Base-by-base conservation (phyloP, 2,113 vertebrate species). In the Callocephalon fimbriatum region DNA sequence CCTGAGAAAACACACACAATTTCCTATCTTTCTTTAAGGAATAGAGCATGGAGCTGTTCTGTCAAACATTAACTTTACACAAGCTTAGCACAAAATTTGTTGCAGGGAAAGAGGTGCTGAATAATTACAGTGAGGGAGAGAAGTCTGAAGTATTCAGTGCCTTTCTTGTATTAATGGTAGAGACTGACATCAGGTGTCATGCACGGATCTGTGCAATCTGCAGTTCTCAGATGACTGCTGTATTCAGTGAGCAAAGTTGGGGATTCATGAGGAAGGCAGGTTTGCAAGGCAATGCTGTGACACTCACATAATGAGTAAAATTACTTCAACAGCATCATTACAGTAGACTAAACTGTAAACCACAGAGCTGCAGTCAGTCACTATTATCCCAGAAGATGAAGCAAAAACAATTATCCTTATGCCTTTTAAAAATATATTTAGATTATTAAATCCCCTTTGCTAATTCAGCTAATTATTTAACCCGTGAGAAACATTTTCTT, bases 381-480 rank as follows among this genome's bases (percentile, higher is more conserved):
- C 58, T 61, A 25, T 42, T 68, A 88, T 20, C 25, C 56, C 50
- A 70, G 29, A 66, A 54, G 31, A 93, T n/a, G 22, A 91, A 90
- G 37, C 20, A 68, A 65, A 15, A 68, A 9, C n/a, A 50, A 81
- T 72, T 71, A 21, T 31, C n/a, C 10, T 68, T 72, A 87, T 61
- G 8, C 54, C 29, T 51, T 78, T 31, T 29, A 83, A 83, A 82
- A 82, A 83, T 47, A 18, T 21, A 42, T 85, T 85, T 56, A 54
- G 44, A 66, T 58, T 62, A 70, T 63, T 51, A 88, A 67, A 76
- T 40, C 18, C 18, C 23, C 56, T 50, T 40, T 56, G 19, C 2
- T 83, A 92, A 87, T 82, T 86, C 37, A 74, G 10, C 31, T 78
- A 75, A 81, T 75, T 93, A 53, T 80, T 95, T 88, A 56, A 65